Evolutionary conservation across 2,797 vertebrate genomes (phyloP), one percentile per base, ranked within the genome.

Genomic region (Megalops cyprinoides): DNA sequence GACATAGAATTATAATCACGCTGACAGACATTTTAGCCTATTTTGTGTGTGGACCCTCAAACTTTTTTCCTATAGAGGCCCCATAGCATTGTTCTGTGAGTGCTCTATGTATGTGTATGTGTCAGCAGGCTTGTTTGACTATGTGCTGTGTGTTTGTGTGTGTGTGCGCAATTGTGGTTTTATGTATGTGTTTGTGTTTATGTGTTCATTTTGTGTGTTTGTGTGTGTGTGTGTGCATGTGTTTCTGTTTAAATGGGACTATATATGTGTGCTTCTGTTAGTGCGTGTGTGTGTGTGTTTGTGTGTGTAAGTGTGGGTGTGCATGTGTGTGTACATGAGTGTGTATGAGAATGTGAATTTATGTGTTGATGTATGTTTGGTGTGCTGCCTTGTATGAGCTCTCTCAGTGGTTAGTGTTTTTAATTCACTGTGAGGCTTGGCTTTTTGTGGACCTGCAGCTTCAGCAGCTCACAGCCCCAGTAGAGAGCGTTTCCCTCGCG

Each of bases 241-340:
- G n/a, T n/a, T n/a, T n/a, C n/a, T n/a, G n/a, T n/a, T n/a, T n/a
- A n/a, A n/a, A n/a, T n/a, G n/a, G n/a, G n/a, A n/a, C n/a, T 34
- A 14, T 1, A 20, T n/a, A 46, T 74, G 28, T 5, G 9, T 39
- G 23, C 67, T 5, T 51, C 46, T 71, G 28, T 34, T 77, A 39
- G n/a, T 46, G 25, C 74, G 12, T 56, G 42, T 78, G 42, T 46
- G 53, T 34, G 53, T 18, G 44, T 34, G 42, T 67, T 25, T 49
- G 69, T 62, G 69, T 58, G 65, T 78, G 51, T 79, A 60, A 75
- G 76, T 49, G 2, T 82, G 75, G 60, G 34, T 14, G 83, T 82
- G 42, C 31, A 3, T 74, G 77, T 85, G 74, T 12, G 48, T 67
- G 46, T 31, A 39, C 48, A 14, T 80, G 55, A 74, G 67, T 73